Evolutionary conservation across 2,113 vertebrate genomes (phyloP).

Genomic region (Hylia prasina): DNA sequence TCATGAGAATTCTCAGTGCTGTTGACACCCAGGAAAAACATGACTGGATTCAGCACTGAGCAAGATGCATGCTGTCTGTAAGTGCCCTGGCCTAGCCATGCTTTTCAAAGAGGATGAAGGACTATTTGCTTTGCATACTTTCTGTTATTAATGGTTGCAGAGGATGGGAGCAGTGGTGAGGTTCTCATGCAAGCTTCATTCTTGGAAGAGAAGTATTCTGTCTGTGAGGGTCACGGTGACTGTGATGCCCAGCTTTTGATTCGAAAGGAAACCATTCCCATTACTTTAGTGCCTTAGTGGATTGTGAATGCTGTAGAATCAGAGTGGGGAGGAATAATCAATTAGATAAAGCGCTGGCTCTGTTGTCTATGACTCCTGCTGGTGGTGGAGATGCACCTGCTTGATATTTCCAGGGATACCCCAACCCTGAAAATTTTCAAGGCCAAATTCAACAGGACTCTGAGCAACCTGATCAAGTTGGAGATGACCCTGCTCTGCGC

Average conservation of each 20-base stretch:
- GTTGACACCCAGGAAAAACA: not conserved
- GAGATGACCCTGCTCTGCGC: not conserved
- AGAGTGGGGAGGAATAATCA: not conserved
- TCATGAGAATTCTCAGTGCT: not conserved
- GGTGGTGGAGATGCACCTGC: not conserved
- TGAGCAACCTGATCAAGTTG: not conserved
- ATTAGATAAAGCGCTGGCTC: not conserved
- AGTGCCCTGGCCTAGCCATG: not conserved
- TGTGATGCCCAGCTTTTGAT: not conserved
- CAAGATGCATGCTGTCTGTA: not conserved
- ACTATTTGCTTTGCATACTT: not conserved
- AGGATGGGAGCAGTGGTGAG: not conserved
- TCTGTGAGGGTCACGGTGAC: not conserved
- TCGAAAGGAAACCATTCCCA: not conserved
- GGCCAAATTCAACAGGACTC: not conserved
- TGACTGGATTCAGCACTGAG: not conserved
- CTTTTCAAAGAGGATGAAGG: not conserved
- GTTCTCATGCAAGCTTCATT: not conserved
- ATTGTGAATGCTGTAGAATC: not conserved
- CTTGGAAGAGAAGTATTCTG: not conserved
- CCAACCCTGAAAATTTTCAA: not conserved
- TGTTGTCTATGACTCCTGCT: not conserved
- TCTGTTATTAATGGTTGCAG: not conserved
- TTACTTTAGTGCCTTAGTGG: not conserved
- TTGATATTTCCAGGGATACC: not conserved